These are phyloP conservation scores for Brotula barbata DNA, from an alignment of 2,797 vertebrate species.

Conservation along the genomic window DNA sequence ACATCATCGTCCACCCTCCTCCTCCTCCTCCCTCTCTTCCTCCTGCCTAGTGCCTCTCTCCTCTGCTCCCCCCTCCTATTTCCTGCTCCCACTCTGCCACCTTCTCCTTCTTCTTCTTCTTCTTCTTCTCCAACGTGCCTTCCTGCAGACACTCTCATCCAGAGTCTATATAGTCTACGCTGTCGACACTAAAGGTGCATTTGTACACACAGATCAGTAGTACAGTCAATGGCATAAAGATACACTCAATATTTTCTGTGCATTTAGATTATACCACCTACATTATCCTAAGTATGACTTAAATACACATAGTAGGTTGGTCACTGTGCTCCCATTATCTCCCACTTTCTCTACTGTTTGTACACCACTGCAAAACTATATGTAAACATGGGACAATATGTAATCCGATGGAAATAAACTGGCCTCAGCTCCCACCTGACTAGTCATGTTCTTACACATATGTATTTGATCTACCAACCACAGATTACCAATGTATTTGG, in stretches of 20 bases:
- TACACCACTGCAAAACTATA: conserved; percentile 64
- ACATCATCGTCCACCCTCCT: conserved; percentile 19
- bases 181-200: conserved; percentile 58
- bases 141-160: conserved; percentile 72
- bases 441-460: conserved; percentile 59
- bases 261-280: conserved; percentile 57
- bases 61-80: not conserved
- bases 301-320: conserved; percentile 60
- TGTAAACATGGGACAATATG: conserved; percentile 68
- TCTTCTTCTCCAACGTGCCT: not conserved
- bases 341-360: conserved; percentile 63
- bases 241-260: conserved; percentile 58
- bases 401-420: conserved; percentile 40
- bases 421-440: conserved; percentile 55
- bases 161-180: conserved; percentile 76
- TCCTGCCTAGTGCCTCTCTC: not conserved
- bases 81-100: not conserved
- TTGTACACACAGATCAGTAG: conserved; percentile 47
- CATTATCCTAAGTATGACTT: conserved; percentile 65
- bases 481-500: conserved; percentile 70
- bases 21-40: conserved; percentile 8
- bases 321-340: conserved; percentile 52
- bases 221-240: conserved; percentile 46
- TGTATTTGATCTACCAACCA: conserved; percentile 68
- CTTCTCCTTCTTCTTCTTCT: conserved; percentile 43